Evolutionary conservation across 37 sponge, comb jelly and placozoan genomes (phyloP), one percentile per base, ranked within the genome.

Genomic region (Geodia barretti): DNA sequence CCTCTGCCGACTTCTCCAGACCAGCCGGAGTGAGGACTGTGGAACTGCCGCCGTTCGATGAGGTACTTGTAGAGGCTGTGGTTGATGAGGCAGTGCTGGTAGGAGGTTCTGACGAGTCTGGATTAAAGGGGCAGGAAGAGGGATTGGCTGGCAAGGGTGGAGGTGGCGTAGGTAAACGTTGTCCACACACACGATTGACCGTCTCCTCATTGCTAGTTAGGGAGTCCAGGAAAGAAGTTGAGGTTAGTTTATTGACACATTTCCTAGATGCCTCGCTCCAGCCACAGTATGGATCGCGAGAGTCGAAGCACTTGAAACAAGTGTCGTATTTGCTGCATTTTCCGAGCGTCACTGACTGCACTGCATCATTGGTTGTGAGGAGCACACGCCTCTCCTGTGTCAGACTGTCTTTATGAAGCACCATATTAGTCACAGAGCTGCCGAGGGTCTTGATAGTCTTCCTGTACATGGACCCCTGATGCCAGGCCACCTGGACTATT

Each of bases 271-370:
- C 41, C 31, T 17, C 43, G 58, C 41, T 34, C 90, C 90, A 90
- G 2, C 25, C 81, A 61, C 90, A 90, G 85, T 90, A 90, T 33
- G 77, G 68, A 42, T 90, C 90, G 33, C 30, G 54, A 41, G 89
- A 88, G 32, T 81, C 82, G 39, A 84, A 36, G 61, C 90, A 90
- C 58, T 60, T 69, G 9, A 75, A 47, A 60, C 90, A 90, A 4
- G 54, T 40, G 3, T 4, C 19, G 40, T 90, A 76, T 26, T 34
- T 29, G 35, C 42, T 20, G 40, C 90, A 90, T 34, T 70, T 61
- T 26, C 90, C 90, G 40, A 71, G 64, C 20, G 62, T 41, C 11
- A 85, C 36, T 2, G 30, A 37, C 36, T 68, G 39, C 1, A 90
- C 21, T 20, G 21, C 17, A 37, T 68, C 33, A 32, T 72, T 75